A percentile compares a stretch with the other conserved stretches of the same genome.
Conservation (phyloP, 2,113 vertebrate species). For the Calypte anna region DNA sequence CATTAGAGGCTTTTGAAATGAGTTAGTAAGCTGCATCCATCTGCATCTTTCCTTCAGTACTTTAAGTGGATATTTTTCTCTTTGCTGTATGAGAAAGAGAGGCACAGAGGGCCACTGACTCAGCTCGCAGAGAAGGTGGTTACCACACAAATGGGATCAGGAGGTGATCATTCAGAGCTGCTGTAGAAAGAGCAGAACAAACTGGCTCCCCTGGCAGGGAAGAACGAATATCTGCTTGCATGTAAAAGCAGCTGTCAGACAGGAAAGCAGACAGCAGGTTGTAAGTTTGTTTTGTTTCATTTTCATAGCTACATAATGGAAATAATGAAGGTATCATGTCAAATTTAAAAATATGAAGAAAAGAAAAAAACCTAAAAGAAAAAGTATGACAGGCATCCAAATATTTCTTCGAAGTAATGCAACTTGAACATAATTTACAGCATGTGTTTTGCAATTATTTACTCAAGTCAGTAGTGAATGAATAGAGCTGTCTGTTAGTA, state of each 20-base stretch:
- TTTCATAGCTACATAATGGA: not conserved
- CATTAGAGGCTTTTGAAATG: not conserved
- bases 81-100: rapidly evolving
- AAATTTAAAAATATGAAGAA: not conserved
- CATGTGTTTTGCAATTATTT: not conserved
- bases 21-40: not conserved
- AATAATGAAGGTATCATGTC: constrained; percentile 7
- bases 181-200: not conserved
- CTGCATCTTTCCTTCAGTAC: not conserved
- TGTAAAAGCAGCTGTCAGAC: constrained; percentile 8
- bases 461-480: not conserved
- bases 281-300: not conserved
- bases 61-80: not conserved
- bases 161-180: not conserved
- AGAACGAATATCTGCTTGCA: constrained; percentile 22
- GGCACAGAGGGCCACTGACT: not conserved
- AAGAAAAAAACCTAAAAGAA: not conserved
- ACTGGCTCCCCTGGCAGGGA: not conserved
- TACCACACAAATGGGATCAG: not conserved
- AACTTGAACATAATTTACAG: not conserved
- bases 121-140: not conserved
- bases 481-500: not conserved
- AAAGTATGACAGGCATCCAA: not conserved
- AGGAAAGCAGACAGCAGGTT: not conserved
- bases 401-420: constrained; percentile 24